A percentile compares a stretch with the other conserved stretches of the same genome.
phyloP scores from a whole-genome alignment of 2,113 vertebrate species.

The Electrona antarctica region DNA sequence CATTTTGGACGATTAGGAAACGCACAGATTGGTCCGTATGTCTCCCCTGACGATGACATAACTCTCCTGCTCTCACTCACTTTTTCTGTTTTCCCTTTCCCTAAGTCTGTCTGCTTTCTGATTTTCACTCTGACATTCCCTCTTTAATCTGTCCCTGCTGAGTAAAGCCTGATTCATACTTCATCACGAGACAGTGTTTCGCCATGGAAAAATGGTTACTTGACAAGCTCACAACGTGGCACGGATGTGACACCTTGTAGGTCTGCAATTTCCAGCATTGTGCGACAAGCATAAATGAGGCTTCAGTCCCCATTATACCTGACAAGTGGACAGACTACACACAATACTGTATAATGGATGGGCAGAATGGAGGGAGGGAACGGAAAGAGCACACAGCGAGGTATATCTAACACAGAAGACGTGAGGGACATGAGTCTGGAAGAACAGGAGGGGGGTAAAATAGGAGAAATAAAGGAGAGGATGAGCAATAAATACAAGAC shows the following conservation, averaged over 20 bases:
- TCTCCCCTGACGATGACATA: slow-evolving; percentile 25
- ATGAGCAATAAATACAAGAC: slow-evolving; percentile 38
- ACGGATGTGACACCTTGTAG: no score
- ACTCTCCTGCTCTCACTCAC: background rate
- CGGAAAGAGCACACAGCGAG: no score
- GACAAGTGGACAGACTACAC: slow-evolving; percentile 22
- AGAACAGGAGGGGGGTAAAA: background rate
- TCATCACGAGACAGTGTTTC: no score
- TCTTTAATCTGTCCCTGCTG: slow-evolving; percentile 40
- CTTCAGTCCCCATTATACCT: background rate
- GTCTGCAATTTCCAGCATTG: no score
- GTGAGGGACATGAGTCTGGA: background rate
- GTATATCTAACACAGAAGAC: no score
- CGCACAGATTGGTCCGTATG: slow-evolving; percentile 37
- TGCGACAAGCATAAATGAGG: no score
- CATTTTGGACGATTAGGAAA: slow-evolving; percentile 31
- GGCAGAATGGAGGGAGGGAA: background rate
- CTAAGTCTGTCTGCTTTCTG: no score
- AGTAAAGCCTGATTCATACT: slow-evolving; percentile 24
- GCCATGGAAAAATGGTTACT: no score
- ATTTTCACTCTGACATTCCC: background rate
- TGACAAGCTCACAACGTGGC: no score
- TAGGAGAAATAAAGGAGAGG: background rate
- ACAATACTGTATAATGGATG: background rate
- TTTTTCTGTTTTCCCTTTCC: slow-evolving; percentile 6